Evolutionary conservation across 35 echinoderm and acorn worm species (phyloP).

Genomic region (Diadema setosum): DNA sequence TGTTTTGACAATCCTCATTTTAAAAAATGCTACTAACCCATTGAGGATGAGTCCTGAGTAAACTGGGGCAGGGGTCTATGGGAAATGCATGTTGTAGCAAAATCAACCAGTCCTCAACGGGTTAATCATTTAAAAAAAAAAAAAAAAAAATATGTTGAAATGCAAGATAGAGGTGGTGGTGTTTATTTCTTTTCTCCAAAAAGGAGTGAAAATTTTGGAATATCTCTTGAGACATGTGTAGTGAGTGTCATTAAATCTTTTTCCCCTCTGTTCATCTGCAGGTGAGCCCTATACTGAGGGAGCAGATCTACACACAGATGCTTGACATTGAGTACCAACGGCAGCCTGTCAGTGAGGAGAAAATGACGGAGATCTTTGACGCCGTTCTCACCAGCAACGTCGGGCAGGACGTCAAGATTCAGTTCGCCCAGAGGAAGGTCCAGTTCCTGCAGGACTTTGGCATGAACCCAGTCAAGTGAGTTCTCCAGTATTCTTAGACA

Average conservation of each 20-base stretch:
- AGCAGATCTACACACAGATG: slow-evolving; percentile 59
- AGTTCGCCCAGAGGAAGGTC: slow-evolving; percentile 74
- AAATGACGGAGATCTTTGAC: slow-evolving; percentile 49
- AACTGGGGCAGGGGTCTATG: no score
- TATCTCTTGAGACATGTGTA: not conserved
- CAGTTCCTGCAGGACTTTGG: slow-evolving; percentile 89
- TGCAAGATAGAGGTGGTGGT: not conserved
- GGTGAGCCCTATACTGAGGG: slow-evolving; percentile 32
- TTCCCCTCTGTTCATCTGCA: not conserved
- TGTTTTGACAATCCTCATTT: no score
- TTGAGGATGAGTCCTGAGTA: no score
- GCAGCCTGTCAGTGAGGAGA: slow-evolving; percentile 49
- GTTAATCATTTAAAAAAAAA: no score
- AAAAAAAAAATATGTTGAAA: no score
- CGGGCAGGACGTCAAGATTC: slow-evolving; percentile 43
- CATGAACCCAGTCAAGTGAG: slow-evolving; percentile 38
- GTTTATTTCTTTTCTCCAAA: not conserved
- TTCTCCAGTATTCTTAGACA: no score
- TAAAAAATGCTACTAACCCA: no score
- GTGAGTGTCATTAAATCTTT: not conserved
- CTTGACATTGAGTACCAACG: slow-evolving; percentile 88
- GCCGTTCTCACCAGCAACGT: slow-evolving; percentile 23
- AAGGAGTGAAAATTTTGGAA: not conserved
- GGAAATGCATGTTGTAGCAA: no score
- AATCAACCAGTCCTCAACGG: no score